phyloP scores from a whole-genome alignment of 2,888 invertebrate species.

The Mythimna ferrago region DNA sequence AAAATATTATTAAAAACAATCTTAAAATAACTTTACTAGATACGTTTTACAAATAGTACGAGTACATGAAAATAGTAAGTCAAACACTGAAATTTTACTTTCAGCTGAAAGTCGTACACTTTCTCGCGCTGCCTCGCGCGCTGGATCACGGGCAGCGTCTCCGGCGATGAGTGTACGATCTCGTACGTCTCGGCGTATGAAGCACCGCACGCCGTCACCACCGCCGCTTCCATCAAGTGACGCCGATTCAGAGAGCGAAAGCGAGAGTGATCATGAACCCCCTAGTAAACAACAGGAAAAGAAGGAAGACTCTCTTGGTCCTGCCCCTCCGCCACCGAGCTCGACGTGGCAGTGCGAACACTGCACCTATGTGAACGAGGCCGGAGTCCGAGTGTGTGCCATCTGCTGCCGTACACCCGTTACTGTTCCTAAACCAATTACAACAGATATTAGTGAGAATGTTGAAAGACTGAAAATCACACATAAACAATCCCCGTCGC shows the following conservation, averaged over 20 bases:
- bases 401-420: constrained; percentile 96
- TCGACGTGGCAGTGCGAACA: constrained; percentile 96
- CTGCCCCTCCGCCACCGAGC: constrained; percentile 88
- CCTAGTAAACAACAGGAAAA: constrained; percentile 49
- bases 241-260: constrained; percentile 92
- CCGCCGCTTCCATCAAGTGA: constrained; percentile 88
- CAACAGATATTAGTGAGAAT: constrained; percentile 58
- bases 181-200: constrained; percentile 91
- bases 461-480: constrained; percentile 67
- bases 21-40: neutral
- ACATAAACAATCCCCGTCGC: constrained; percentile 48
- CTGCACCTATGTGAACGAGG: constrained; percentile 96
- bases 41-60: neutral
- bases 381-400: constrained; percentile 94
- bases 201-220: constrained; percentile 85
- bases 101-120: constrained; percentile 86
- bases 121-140: constrained; percentile 90
- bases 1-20: neutral
- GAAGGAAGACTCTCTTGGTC: constrained; percentile 80
- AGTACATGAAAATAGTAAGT: neutral
- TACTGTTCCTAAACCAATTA: constrained; percentile 74
- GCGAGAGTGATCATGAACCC: constrained; percentile 73
- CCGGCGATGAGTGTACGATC: constrained; percentile 93
- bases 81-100: constrained; percentile 26
- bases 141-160: constrained; percentile 92